Base-by-base conservation (phyloP, 2,888 invertebrate genomes). In the Melanchra persicariae region DNA sequence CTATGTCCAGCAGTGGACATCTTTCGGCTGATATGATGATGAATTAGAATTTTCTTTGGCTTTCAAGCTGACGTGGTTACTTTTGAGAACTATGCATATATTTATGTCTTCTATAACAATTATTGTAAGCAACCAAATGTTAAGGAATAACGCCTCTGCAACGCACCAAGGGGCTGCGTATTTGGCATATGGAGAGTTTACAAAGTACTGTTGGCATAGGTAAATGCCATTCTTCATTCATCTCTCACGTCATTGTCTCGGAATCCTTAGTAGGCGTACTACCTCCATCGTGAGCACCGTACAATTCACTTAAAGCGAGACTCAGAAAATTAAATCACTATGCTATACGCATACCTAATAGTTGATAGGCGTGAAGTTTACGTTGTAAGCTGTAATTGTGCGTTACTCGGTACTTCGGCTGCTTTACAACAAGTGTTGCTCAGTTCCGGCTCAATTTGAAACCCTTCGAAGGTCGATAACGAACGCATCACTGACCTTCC, bases 401-500 rank as follows among this genome's bases (percentile, higher is more conserved):
- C 60, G 62, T 62, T 37, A 43, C 24, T 37, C 24, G 37, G 19
- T 70, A 70, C 37, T 40, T 52, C 19, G 12, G 8, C 7, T 26
- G 37, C 10, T 22, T 65, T 37, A 55, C 19, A 74, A 79, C 65
- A 61, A 60, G 43, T 76, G 64, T 57, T 58, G 26, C 52, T 47
- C 12, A 51, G 61, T 78, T 70, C 69, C 67, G 65, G 43, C 22
- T 67, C 52, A 63, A 75, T 70, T 81, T 57, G 65, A 59, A 79
- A 76, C 81, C 79, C 72, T 79, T 76, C 69, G 65, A 83, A 83
- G 81, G 81, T 30, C 51, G 58, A 65, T 40, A 43, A 45, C 61
- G 66, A 37, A 43, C 66, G 67, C 72, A 76, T 79, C 68, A 76
- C 51, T 70, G 54, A 78, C 66, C 72, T 67, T 62, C 8, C 1